These are phyloP conservation scores for Caradrina kadenii DNA, from an alignment of 2,888 invertebrate genomes.

Conservation along the genomic window DNA sequence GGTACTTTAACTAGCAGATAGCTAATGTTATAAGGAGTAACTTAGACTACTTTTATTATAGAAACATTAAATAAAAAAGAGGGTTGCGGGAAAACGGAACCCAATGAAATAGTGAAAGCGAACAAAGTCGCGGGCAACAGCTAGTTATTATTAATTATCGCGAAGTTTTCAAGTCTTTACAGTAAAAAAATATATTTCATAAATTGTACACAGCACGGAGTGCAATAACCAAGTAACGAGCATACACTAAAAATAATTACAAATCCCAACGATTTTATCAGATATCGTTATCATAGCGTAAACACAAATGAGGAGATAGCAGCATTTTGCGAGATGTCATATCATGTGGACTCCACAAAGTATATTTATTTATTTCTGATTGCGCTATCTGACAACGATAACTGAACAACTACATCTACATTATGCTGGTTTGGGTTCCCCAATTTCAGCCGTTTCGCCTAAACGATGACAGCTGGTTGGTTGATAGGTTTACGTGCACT, in stretches of 20 bases:
- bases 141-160: not conserved
- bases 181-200: not conserved
- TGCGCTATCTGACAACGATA: constrained; percentile 77
- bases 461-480: constrained; percentile 19
- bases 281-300: constrained; percentile 75
- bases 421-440: constrained; percentile 46
- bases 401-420: constrained; percentile 64
- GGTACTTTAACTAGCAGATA: too few relatives aligned
- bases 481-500: constrained; percentile 34
- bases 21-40: too few relatives aligned
- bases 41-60: too few relatives aligned
- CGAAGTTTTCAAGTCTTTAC: not conserved
- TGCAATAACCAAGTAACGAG: constrained; percentile 62
- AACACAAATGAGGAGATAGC: constrained; percentile 81
- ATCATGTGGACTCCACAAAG: constrained; percentile 76
- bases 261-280: constrained; percentile 77
- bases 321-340: constrained; percentile 81
- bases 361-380: constrained; percentile 83
- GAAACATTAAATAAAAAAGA: too few relatives aligned
- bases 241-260: constrained; percentile 77
- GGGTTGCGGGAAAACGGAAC: too few relatives aligned
- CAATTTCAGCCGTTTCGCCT: not conserved
- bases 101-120: too few relatives aligned
- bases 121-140: too few relatives aligned
- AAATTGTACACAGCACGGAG: constrained; percentile 32